Base-by-base conservation (phyloP, 2,888 invertebrate genomes). In the Sipunculus nudus region DNA sequence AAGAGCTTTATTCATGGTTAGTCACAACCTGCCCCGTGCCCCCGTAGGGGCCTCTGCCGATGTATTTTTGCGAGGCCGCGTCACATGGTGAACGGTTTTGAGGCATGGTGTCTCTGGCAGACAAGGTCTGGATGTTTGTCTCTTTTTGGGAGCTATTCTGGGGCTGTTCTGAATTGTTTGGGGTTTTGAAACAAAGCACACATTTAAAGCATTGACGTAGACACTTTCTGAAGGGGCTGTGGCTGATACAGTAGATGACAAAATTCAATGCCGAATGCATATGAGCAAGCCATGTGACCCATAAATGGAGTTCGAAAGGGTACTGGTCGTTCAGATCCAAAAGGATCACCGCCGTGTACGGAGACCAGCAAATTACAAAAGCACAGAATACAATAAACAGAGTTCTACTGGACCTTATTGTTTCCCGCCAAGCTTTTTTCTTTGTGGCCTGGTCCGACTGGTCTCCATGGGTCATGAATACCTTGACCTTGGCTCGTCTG, bases 331-430 rank as follows among this genome's bases (percentile, higher is more conserved):
- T 55, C 0, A 67, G 59, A 56, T 79, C 79, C 23, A 73, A 39
- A 4, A 70, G 72, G 35, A 75, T 74, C 23, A 77, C 66, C n/a
- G 74, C 52, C 35, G 75, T 74, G 57, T 79, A 79, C 5, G 79
- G 79, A 1, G 72, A 67, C 79, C 79, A 79, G 54, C 77, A 75
- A 8, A 75, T 47, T 19, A 75, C 59, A 58, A 77, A 79, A 4
- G 77, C 71, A 26, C 72, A 25, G 52, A 77, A 77, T 25, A 77
- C 67, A 6, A 74, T 59, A 31, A 77, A 75, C 21, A 79, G 65
- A 32, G 75, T 77, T 32, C 71, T 63, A 0, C 76, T 74, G 1
- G 74, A 67, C 10, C 72, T 68, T 3, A 75, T 54, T 4, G 75
- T 72, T 53, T 77, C 76, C 21, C 43, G 60, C 75, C 74, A 73